Evolutionary conservation across 2,113 vertebrate species (phyloP).

Genomic region (Peromyscus polionotus): DNA sequence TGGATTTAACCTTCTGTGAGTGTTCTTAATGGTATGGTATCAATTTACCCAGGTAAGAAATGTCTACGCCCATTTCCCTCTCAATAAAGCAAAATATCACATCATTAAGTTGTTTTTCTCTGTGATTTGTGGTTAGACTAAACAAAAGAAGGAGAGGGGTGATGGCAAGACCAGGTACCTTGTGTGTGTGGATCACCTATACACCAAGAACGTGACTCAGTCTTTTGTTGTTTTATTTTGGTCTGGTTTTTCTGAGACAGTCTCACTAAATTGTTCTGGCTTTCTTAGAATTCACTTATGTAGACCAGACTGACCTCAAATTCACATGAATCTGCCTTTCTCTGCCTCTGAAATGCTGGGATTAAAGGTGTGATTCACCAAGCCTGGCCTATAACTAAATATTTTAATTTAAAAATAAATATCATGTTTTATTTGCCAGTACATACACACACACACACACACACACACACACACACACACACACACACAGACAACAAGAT

Average conservation of each 20-base stretch:
- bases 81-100: slow-evolving; percentile 70
- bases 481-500: background rate
- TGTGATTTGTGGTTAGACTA: slow-evolving; percentile 64
- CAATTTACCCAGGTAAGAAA: slow-evolving; percentile 72
- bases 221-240: background rate
- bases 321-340: background rate
- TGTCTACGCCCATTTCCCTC: background rate
- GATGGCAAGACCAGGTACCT: background rate
- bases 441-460: background rate
- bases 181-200: background rate
- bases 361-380: background rate
- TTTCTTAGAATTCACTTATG: background rate
- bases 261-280: background rate
- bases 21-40: slow-evolving; percentile 74
- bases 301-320: background rate
- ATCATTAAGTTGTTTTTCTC: slow-evolving; percentile 71
- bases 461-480: background rate
- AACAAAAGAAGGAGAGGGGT: background rate
- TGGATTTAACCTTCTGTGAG: slow-evolving; percentile 52
- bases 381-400: too few species aligned
- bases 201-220: background rate
- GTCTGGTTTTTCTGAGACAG: background rate
- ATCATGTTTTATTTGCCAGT: background rate
- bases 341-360: background rate
- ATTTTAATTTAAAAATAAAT: background rate